Evolutionary conservation across 64 coral and sea anemone species (phyloP).

Genomic region (Montipora capricornis): DNA sequence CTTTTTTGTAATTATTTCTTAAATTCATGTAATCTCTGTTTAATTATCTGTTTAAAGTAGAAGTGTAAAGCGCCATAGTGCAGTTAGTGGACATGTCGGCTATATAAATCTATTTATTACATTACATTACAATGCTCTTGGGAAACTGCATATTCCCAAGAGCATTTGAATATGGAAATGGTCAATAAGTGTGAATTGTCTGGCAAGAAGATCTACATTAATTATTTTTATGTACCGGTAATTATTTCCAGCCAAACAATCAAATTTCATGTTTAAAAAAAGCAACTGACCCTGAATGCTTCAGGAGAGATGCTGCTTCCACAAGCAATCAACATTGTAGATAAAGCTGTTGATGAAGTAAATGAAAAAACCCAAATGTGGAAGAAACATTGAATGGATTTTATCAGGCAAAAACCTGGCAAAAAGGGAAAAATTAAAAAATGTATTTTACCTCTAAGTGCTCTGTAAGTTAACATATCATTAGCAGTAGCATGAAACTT

Average conservation of each 20-base stretch:
- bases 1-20: no score
- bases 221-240: neutral
- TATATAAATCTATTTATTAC: no score
- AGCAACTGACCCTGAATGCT: neutral
- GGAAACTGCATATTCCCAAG: no score
- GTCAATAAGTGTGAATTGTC: neutral
- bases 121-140: no score
- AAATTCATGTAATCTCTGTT: no score
- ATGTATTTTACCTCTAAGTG: constrained; percentile 13
- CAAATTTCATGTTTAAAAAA: neutral
- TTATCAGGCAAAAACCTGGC: neutral
- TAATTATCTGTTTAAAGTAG: no score
- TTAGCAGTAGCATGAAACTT: constrained; percentile 33
- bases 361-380: neutral
- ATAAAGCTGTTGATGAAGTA: constrained; percentile 10
- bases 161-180: neutral
- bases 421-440: neutral
- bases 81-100: no score
- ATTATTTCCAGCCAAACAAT: no score
- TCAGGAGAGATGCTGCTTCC: constrained; percentile 4
- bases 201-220: neutral
- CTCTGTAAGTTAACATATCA: constrained; percentile 32
- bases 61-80: no score
- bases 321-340: constrained; percentile 24
- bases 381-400: neutral